These are phyloP conservation scores for Muraenolepis orangiensis DNA, from an alignment of 2,797 vertebrate genomes.

Conservation along the genomic window DNA sequence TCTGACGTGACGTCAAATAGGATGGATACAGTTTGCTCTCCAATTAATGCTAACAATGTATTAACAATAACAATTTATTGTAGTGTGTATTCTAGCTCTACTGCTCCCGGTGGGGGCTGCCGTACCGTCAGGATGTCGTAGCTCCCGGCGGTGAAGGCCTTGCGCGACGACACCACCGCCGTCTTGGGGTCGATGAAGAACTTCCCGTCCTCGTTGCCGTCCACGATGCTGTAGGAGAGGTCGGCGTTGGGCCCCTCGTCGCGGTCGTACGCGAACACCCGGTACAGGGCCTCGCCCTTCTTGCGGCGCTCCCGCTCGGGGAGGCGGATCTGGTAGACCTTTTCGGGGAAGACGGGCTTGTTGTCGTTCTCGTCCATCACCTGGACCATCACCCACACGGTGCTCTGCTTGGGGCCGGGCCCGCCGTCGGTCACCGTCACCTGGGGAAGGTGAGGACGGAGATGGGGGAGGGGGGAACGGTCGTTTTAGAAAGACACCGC, in stretches of 20 bases:
- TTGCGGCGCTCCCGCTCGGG: constrained; percentile 90
- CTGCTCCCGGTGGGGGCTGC: too few species aligned
- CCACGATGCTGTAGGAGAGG: constrained; percentile 90
- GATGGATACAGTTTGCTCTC: background rate
- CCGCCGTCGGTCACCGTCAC: constrained; percentile 89
- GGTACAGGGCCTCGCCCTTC: constrained; percentile 88
- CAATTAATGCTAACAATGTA: background rate
- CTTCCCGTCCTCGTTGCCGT: constrained; percentile 91
- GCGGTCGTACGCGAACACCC: constrained; percentile 89
- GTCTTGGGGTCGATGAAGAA: constrained; percentile 97
- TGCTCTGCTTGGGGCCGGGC: constrained; percentile 80
- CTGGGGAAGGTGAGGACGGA: constrained; percentile 59
- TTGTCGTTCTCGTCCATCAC: constrained; percentile 96
- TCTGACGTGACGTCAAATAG: background rate
- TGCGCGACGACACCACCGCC: constrained; percentile 88
- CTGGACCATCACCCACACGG: constrained; percentile 88
- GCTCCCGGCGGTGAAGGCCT: constrained; percentile 88
- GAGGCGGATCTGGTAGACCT: constrained; percentile 91
- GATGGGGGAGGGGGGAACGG: background rate
- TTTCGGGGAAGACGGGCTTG: constrained; percentile 90
- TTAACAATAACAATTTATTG: too few species aligned
- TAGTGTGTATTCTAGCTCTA: background rate
- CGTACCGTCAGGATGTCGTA: constrained; percentile 93
- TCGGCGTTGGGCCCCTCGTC: constrained; percentile 91
- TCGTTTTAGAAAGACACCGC: too few species aligned